Conservation (phyloP, 2,113 vertebrate species). For the Phodopus roborovskii region DNA sequence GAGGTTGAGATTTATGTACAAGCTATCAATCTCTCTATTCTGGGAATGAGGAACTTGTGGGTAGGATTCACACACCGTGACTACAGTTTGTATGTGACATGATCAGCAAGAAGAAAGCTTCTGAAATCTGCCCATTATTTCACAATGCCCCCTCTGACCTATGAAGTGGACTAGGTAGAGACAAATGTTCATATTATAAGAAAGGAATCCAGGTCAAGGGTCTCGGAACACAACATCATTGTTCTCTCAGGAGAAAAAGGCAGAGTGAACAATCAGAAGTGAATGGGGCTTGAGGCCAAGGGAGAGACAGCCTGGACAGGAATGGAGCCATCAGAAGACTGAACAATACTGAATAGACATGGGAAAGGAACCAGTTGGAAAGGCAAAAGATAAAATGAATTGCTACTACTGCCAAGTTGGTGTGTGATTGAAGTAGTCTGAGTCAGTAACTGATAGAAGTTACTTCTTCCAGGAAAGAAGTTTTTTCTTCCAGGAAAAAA, state of each 20-base stretch:
- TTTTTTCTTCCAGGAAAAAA: constrained; percentile 68
- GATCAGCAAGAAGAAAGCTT: constrained; percentile 13
- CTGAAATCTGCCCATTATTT: neutral
- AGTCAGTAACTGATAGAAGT: constrained; percentile 49
- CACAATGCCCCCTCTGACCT: constrained; percentile 7
- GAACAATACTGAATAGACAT: constrained; percentile 49
- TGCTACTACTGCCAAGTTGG: constrained; percentile 4
- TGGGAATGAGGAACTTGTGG: neutral
- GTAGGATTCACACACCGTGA: neutral
- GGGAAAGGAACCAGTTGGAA: constrained; percentile 38
- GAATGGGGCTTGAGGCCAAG: constrained; percentile 66
- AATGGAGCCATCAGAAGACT: neutral
- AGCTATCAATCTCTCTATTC: neutral
- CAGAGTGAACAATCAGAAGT: constrained; percentile 25
- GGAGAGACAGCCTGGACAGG: neutral
- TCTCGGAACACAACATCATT: neutral
- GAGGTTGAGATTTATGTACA: neutral
- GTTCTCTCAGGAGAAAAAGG: neutral
- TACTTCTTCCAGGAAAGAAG: constrained; percentile 66
- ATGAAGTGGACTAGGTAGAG: neutral
- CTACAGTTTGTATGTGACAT: accelerated
- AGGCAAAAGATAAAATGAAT: neutral
- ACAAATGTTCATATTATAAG: neutral
- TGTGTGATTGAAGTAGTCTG: neutral
- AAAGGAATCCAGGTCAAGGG: neutral